Percentiles rank a stretch among this genome's conserved stretches.
Conservation (phyloP, 2,888 invertebrate species). For the Parelbella ahira region DNA sequence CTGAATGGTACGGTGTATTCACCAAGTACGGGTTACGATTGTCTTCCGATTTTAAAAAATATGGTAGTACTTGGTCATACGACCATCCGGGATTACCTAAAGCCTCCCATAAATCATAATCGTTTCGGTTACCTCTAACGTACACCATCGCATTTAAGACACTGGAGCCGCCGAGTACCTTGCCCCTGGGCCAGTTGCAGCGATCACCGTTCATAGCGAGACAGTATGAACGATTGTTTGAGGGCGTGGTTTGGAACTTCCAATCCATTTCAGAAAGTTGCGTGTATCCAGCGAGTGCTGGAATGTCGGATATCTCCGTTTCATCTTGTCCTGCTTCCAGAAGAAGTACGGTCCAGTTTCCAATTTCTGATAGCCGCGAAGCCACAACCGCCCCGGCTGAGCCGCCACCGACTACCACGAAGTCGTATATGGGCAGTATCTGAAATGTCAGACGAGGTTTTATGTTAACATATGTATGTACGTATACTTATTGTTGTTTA, state of each 20-base stretch:
- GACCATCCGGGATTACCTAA: conserved; percentile 93
- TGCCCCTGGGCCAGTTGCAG: conserved; percentile 96
- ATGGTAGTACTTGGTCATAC: conserved; percentile 89
- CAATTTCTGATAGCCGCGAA: conserved; percentile 88
- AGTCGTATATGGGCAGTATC: conserved; percentile 91
- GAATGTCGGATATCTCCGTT: conserved; percentile 93
- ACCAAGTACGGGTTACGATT: conserved; percentile 91
- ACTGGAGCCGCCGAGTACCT: conserved; percentile 92
- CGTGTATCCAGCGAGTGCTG: conserved; percentile 90
- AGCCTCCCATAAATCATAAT: conserved; percentile 93
- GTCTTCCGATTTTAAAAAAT: conserved; percentile 93
- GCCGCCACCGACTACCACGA: conserved; percentile 92
- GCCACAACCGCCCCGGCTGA: conserved; percentile 95
- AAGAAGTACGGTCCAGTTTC: conserved; percentile 90
- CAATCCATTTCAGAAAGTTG: conserved; percentile 94
- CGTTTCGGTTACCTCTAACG: conserved; percentile 91
- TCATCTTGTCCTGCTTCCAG: conserved; percentile 94
- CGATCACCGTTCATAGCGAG: conserved; percentile 92
- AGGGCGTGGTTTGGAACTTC: conserved; percentile 94
- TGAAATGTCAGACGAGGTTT: conserved; percentile 57
- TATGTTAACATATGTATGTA: too few relatives aligned
- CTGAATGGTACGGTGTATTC: conserved; percentile 86
- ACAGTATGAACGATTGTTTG: conserved; percentile 88
- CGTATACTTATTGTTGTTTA: too few relatives aligned
- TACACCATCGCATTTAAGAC: conserved; percentile 96